Evolutionary conservation across 2,888 invertebrate species (phyloP).

Genomic region (Bimastos eiseni): DNA sequence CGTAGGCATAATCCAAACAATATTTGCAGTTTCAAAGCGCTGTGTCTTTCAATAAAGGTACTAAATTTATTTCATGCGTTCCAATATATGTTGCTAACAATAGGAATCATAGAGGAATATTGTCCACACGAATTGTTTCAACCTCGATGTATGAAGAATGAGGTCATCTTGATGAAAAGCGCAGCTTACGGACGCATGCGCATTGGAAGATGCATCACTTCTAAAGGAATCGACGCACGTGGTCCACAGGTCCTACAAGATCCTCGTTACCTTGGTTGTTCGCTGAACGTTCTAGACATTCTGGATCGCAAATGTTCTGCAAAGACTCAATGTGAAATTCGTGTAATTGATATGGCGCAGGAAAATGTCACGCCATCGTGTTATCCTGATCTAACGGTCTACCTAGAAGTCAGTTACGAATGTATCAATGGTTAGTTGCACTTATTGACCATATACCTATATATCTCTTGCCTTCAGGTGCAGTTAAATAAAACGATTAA

Average conservation of each 20-base stretch:
- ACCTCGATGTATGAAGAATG: constrained; percentile 9
- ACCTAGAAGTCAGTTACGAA: constrained; percentile 14
- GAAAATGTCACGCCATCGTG: neutral
- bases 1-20: too few relatives aligned
- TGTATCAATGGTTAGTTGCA: constrained; percentile 7
- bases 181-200: constrained; percentile 4
- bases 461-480: neutral
- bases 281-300: neutral
- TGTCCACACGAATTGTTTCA: neutral
- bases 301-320: neutral
- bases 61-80: neutral
- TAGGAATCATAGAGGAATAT: neutral
- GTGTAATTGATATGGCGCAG: neutral
- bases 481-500: neutral
- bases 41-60: too few relatives aligned
- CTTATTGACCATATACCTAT: neutral
- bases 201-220: neutral
- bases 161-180: constrained; percentile 8
- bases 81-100: neutral
- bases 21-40: too few relatives aligned
- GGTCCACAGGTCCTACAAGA: neutral
- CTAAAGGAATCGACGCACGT: neutral
- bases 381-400: neutral
- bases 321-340: constrained; percentile 5
- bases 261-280: constrained; percentile 19